Base-by-base conservation (phyloP, 2,888 invertebrate genomes). In the Aleiodes leptofemur region DNA sequence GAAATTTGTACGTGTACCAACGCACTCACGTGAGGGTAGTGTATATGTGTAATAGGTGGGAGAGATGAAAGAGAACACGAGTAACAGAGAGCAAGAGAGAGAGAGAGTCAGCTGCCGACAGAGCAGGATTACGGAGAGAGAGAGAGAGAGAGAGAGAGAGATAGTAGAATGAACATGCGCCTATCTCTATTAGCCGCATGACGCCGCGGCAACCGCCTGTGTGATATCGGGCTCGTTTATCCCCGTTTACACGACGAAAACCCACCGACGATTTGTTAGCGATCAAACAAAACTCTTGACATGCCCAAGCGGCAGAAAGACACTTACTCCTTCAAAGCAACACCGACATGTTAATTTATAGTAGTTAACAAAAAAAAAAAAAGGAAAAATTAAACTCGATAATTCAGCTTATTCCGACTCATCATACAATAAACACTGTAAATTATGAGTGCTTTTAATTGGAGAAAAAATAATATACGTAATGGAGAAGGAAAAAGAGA, bases 151-250 rank as follows among this genome's bases (percentile, higher is more conserved):
- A 78, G 81, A 76, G 79, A 76, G 75, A 59, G 79, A 74, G 77
- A 80, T 78, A 78, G 64, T 64, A 64, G 81, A 83, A 82, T 80
- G 78, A 87, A 89, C 87, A 85, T 86, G 88, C 85, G 85, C 86
- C 85, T 88, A 87, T 88, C 87, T 88, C 87, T 87, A 89, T 88
- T 88, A 88, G 86, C 86, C 81, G 80, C 87, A 83, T 83, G 85
- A 87, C 86, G 85, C 84, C 81, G 81, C 85, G 82, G 81, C 81
- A 81, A 80, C 83, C 78, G 79, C 84, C 51, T 68, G 51, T 82
- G 59, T 76, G 68, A 76, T 72, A 69, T 56, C 73, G 64, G 55
- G 61, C 70, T 71, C 70, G 72, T 77, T 72, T 76, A 73, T 72
- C 72, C 76, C 75, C 70, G 69, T 78, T 76, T 72, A 74, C 72